phyloP scores from a whole-genome alignment of 2,113 vertebrate species.

The Notiomystis cincta region DNA sequence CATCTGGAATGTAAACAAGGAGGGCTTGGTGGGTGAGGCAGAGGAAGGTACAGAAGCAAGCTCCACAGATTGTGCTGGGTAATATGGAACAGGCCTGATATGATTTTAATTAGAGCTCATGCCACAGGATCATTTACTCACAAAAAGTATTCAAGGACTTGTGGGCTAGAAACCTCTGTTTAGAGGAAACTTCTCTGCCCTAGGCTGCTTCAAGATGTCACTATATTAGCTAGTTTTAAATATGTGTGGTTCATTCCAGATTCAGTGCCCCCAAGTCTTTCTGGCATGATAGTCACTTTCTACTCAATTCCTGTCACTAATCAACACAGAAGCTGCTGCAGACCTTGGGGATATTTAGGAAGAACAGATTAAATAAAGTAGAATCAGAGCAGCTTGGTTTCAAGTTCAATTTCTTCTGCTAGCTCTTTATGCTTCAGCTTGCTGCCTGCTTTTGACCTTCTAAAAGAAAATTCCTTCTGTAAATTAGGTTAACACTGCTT shows the following conservation, averaged over 20 bases:
- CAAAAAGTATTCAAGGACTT: constrained; percentile 6
- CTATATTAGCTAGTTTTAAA: not conserved
- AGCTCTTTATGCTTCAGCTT: not conserved
- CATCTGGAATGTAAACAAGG: constrained; percentile 1
- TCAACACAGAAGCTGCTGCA: not conserved
- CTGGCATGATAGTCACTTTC: not conserved
- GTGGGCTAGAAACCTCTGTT: not conserved
- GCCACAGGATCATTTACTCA: not conserved
- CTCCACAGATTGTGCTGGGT: not conserved
- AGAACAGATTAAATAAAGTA: not conserved
- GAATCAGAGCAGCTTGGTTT: not conserved
- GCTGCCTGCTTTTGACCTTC: not conserved
- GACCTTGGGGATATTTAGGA: not conserved
- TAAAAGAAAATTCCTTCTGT: not conserved
- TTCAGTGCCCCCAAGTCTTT: not conserved
- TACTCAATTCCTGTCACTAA: not conserved
- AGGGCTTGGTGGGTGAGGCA: not conserved
- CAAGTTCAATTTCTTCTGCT: not conserved
- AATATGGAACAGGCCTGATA: not conserved
- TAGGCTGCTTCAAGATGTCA: constrained; percentile 23
- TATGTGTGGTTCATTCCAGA: not conserved
- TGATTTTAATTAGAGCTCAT: constrained; percentile 41
- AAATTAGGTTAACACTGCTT: not conserved
- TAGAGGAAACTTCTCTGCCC: constrained; percentile 3
- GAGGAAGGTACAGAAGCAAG: constrained; percentile 21